Evolutionary conservation across 2,888 invertebrate genomes (phyloP).

Genomic region (Platycheirus albimanus): DNA sequence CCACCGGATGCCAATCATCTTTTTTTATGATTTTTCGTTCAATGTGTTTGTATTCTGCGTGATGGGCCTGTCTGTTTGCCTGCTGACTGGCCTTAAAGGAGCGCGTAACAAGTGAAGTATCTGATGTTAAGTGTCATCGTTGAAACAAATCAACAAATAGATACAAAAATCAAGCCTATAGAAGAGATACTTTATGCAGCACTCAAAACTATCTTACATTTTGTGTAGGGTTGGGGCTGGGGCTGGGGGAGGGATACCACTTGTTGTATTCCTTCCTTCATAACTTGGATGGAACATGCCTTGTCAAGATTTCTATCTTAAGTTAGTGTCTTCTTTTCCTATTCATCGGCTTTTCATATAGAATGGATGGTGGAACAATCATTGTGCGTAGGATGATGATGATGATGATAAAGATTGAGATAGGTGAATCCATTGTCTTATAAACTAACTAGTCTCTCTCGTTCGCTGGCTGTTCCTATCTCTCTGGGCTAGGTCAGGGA

Average conservation of each 20-base stretch:
- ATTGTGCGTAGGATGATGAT: constrained; percentile 64
- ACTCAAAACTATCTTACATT: background rate
- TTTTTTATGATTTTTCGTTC: constrained; percentile 41
- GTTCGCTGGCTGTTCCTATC: no score
- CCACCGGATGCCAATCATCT: constrained; percentile 74
- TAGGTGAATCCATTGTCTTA: constrained; percentile 49
- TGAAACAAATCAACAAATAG: constrained; percentile 51
- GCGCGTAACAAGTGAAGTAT: constrained; percentile 67
- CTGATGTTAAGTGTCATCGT: constrained; percentile 72
- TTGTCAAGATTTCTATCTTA: constrained; percentile 60
- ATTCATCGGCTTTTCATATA: constrained; percentile 43
- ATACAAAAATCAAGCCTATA: constrained; percentile 30
- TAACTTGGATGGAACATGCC: constrained; percentile 31
- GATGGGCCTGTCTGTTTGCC: no score
- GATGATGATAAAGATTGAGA: constrained; percentile 30
- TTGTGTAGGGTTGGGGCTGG: no score
- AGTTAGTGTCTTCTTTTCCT: constrained; percentile 40
- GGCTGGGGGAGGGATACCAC: constrained; percentile 1
- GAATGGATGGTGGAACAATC: constrained; percentile 48
- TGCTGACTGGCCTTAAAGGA: constrained; percentile 38
- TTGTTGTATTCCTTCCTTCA: background rate
- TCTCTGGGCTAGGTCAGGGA: constrained; percentile 65
- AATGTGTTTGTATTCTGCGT: background rate
- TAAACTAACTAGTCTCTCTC: background rate
- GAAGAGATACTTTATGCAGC: constrained; percentile 28